Evolutionary conservation across 1,140 invertebrate species (phyloP).

Genomic region (Conus betulinus): DNA sequence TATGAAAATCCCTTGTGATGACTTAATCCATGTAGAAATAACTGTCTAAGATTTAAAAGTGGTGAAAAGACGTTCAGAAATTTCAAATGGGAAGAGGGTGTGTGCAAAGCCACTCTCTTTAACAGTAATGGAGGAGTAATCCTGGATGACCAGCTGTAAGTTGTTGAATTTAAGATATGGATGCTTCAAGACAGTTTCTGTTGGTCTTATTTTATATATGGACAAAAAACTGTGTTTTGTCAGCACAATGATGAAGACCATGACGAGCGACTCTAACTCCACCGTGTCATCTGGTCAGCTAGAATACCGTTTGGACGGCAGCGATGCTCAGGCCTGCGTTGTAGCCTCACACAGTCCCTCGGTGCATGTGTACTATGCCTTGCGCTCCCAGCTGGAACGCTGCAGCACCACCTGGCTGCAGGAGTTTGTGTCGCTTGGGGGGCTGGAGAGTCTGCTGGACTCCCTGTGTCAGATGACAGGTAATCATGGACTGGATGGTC

Average conservation of each 20-base stretch:
- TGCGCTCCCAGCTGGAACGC: conserved; percentile 53
- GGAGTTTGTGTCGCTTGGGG: conserved; percentile 61
- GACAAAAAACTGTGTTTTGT: background rate
- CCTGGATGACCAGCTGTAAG: background rate
- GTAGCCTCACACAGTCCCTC: conserved; percentile 51
- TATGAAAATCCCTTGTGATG: too few relatives aligned
- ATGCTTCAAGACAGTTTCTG: background rate
- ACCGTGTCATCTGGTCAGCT: conserved; percentile 49
- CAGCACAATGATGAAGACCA: background rate
- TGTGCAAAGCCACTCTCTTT: background rate
- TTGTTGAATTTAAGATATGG: background rate
- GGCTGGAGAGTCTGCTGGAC: conserved; percentile 57
- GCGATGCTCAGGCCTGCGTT: conserved; percentile 46
- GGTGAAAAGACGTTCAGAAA: background rate
- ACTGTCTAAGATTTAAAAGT: background rate
- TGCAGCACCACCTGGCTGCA: conserved; percentile 56
- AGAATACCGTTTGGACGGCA: conserved; percentile 43
- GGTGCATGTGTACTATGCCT: conserved; percentile 57
- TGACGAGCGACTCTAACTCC: background rate
- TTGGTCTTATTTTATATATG: background rate
- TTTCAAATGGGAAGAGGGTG: background rate
- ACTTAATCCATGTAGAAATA: too few relatives aligned
- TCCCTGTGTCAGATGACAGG: conserved; percentile 60
- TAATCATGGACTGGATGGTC: background rate
- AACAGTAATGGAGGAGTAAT: background rate